Conservation (phyloP, 2,888 invertebrate species). For the Parnassius smintheus region DNA sequence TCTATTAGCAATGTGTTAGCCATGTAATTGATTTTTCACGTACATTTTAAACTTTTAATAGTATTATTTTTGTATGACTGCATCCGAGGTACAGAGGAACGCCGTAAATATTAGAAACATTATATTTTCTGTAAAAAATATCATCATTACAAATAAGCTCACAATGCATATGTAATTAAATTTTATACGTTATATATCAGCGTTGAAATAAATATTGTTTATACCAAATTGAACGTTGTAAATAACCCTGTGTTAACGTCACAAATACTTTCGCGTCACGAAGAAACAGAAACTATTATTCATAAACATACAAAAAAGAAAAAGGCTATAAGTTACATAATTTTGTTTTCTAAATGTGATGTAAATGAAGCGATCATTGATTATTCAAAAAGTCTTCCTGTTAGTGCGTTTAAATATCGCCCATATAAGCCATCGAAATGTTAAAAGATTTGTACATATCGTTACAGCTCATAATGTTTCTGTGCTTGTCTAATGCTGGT, state of each 20-base stretch:
- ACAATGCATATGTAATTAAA: no score
- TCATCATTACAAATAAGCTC: no score
- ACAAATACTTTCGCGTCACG: no score
- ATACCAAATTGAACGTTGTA: not conserved
- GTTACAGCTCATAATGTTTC: no score
- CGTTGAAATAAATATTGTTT: not conserved
- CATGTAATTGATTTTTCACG: constrained; percentile 17
- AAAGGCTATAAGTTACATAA: no score
- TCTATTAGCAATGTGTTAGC: no score
- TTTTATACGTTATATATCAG: not conserved
- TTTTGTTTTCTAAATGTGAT: no score
- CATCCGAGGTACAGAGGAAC: constrained; percentile 28
- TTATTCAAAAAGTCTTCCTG: not conserved
- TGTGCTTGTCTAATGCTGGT: not conserved
- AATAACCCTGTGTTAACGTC: no score
- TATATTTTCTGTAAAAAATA: constrained; percentile 14
- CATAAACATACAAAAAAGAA: no score
- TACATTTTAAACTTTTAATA: constrained; percentile 32
- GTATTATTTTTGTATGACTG: constrained; percentile 28
- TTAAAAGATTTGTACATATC: no score
- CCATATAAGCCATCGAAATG: not conserved
- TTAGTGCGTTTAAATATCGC: not conserved
- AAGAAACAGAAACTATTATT: no score
- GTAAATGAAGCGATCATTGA: no score
- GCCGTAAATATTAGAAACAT: constrained; percentile 9